These are phyloP conservation scores for Pachydiplax longipennis DNA, from an alignment of 2,888 invertebrate species.

Conservation along the genomic window DNA sequence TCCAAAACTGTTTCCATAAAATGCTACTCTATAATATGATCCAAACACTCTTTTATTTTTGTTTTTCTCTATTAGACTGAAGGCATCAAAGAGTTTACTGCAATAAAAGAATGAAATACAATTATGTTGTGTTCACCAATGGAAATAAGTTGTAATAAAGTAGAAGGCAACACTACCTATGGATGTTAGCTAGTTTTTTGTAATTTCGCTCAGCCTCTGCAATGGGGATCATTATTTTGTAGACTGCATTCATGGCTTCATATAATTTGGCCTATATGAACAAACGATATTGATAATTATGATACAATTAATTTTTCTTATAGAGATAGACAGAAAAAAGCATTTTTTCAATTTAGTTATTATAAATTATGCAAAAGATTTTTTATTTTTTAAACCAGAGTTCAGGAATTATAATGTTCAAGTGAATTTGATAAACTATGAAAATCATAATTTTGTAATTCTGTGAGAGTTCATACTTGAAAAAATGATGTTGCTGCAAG, in stretches of 20 bases:
- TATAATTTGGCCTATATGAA: conserved; percentile 81
- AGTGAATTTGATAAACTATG: background rate
- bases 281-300: background rate
- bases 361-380: too few species aligned
- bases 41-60: conserved; percentile 96
- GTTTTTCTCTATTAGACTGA: conserved; percentile 85
- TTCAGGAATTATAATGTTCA: background rate
- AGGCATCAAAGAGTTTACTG: conserved; percentile 92
- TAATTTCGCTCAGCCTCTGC: conserved; percentile 91
- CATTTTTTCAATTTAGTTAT: too few species aligned
- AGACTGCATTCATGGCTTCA: conserved; percentile 94
- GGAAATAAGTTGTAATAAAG: background rate
- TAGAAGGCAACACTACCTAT: conserved; percentile 67
- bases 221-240: conserved; percentile 90
- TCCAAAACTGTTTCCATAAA: conserved; percentile 93
- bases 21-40: conserved; percentile 97
- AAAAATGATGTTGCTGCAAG: background rate
- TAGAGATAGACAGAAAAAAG: too few species aligned
- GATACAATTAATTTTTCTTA: background rate
- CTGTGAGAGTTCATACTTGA: background rate
- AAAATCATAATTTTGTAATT: background rate
- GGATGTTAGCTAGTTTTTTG: conserved; percentile 90
- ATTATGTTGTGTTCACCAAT: background rate
- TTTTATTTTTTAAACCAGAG: too few species aligned
- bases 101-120: conserved; percentile 48